These are phyloP conservation scores for Anastrepha ludens DNA, from an alignment of 1,140 invertebrate genomes.

Conservation along the genomic window DNA sequence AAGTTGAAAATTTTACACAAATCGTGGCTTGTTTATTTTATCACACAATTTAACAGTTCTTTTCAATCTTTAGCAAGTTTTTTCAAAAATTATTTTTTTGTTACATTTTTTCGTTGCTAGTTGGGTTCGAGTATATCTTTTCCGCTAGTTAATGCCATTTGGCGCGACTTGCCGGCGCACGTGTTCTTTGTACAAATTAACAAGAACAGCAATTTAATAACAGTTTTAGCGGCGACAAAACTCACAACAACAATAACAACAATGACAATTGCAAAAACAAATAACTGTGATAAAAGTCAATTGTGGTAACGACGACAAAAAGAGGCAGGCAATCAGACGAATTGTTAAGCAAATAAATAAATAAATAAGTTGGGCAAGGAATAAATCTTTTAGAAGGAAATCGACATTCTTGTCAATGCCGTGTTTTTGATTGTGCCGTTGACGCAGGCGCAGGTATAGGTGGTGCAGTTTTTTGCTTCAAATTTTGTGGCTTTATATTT, in stretches of 20 bases:
- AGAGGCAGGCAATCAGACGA: conserved; percentile 27
- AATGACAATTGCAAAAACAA: background rate
- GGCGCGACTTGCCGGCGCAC: conserved; percentile 14
- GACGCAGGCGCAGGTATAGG: background rate
- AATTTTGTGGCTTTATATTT: conserved; percentile 4
- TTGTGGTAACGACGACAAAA: conserved; percentile 7
- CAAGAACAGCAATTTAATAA: conserved; percentile 51
- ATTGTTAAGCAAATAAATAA: conserved; percentile 48
- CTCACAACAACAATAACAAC: background rate
- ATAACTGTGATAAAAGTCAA: conserved; percentile 16
- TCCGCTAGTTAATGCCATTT: conserved; percentile 36
- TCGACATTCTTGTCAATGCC: conserved; percentile 51
- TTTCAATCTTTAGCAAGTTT: conserved; percentile 9
- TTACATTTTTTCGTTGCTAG: background rate
- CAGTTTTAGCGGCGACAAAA: conserved; percentile 36
- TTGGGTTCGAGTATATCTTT: conserved; percentile 18
- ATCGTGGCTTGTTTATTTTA: conserved; percentile 52
- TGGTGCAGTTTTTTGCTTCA: background rate
- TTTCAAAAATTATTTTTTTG: background rate
- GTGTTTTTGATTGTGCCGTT: conserved; percentile 27
- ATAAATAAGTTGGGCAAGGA: conserved; percentile 31
- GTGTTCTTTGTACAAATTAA: conserved; percentile 53
- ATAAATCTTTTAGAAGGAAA: conserved; percentile 48
- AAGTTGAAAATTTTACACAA: conserved; percentile 42
- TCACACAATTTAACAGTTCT: conserved; percentile 48